A percentile compares a stretch with the other conserved stretches of the same genome.
phyloP scores from a whole-genome alignment of 2,797 vertebrate species.

The Hyperoplus immaculatus region DNA sequence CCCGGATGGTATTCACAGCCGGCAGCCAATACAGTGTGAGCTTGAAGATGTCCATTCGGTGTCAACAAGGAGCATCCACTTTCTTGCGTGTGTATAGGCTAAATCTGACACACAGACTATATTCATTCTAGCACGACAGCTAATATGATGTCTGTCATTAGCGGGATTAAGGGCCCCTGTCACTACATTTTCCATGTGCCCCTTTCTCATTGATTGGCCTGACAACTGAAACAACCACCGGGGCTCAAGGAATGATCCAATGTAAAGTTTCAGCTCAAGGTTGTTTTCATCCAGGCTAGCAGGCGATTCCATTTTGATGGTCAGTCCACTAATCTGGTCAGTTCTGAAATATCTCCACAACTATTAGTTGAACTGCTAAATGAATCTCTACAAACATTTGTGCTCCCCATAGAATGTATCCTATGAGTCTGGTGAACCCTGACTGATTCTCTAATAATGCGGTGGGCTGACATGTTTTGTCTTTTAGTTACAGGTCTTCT shows the following conservation, averaged over 20 bases:
- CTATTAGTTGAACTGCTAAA: background rate
- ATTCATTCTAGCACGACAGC: slow-evolving; percentile 26
- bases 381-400: background rate
- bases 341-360: slow-evolving; percentile 13
- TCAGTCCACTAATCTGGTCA: background rate
- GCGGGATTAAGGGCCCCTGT: slow-evolving; percentile 62
- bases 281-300: background rate
- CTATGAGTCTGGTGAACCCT: too few relatives aligned
- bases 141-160: slow-evolving; percentile 59
- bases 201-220: slow-evolving; percentile 45
- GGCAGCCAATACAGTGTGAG: slow-evolving; percentile 9
- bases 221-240: slow-evolving; percentile 56
- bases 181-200: slow-evolving; percentile 50
- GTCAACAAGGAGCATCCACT: slow-evolving; percentile 11
- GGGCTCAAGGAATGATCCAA: slow-evolving; percentile 7
- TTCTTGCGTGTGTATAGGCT: background rate
- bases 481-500: too few relatives aligned
- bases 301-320: background rate
- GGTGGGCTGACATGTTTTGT: too few relatives aligned
- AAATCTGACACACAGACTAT: slow-evolving; percentile 23
- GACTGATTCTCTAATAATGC: too few relatives aligned
- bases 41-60: slow-evolving; percentile 26
- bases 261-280: slow-evolving; percentile 19
- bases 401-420: too few relatives aligned
- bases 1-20: slow-evolving; percentile 26